These are phyloP conservation scores for Nephrotoma appendiculata DNA, from an alignment of 2,888 invertebrate species.

Conservation along the genomic window DNA sequence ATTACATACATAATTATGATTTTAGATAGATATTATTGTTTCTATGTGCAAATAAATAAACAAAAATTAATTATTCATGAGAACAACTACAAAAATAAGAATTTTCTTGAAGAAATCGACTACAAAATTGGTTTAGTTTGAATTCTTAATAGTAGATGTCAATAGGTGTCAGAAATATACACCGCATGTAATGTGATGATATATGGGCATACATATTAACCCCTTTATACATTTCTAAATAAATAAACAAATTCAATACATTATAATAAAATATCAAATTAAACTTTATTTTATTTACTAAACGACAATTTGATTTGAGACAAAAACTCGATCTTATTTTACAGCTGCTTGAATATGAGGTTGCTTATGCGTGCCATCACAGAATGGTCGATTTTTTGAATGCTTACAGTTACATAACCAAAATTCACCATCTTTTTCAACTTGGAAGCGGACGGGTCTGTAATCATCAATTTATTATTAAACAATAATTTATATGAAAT, in stretches of 20 bases:
- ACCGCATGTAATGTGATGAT: background rate
- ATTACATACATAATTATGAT: background rate
- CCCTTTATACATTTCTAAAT: background rate
- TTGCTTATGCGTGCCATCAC: constrained; percentile 86
- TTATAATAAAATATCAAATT: background rate
- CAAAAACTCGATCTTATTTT: background rate
- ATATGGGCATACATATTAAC: background rate
- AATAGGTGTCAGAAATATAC: background rate
- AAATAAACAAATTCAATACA: background rate
- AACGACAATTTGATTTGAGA: background rate
- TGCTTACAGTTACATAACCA: constrained; percentile 99
- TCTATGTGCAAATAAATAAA: background rate
- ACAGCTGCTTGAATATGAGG: constrained; percentile 47
- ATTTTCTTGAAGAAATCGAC: background rate
- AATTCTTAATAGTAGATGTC: background rate
- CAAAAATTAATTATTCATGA: background rate
- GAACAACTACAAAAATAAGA: background rate
- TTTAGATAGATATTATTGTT: background rate
- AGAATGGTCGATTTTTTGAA: constrained; percentile 83
- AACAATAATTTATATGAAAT: background rate
- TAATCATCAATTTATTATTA: constrained; percentile 18
- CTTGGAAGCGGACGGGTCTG: constrained; percentile 69
- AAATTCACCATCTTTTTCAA: constrained; percentile 78
- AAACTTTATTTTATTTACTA: background rate
- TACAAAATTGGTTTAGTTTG: background rate